These are phyloP conservation scores for Keiferia lycopersicella DNA, from an alignment of 2,888 invertebrate genomes.

Conservation along the genomic window DNA sequence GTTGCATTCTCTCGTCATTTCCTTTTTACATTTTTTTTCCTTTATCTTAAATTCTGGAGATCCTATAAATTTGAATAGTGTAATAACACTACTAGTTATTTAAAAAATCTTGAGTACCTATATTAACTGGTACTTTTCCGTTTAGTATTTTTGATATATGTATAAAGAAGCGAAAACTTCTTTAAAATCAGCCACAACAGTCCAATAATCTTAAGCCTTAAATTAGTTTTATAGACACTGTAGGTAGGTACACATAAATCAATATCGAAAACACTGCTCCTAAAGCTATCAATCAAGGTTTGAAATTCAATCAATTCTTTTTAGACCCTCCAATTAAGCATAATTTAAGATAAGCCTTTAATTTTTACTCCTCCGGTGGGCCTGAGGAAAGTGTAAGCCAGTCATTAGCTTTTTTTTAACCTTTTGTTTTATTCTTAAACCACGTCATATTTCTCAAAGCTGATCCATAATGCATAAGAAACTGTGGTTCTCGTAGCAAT, in stretches of 20 bases:
- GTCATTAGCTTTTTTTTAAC: slow-evolving; percentile 71
- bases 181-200: too few relatives aligned
- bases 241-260: slow-evolving; percentile 49
- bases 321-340: slow-evolving; percentile 76
- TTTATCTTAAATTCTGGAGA: slow-evolving; percentile 16
- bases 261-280: slow-evolving; percentile 54
- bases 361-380: slow-evolving; percentile 77
- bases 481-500: slow-evolving; percentile 68
- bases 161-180: too few relatives aligned
- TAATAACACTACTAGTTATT: background rate
- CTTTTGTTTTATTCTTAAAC: slow-evolving; percentile 65
- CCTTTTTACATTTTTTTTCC: slow-evolving; percentile 21
- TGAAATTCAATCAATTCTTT: slow-evolving; percentile 75
- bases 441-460: slow-evolving; percentile 65
- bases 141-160: slow-evolving; percentile 9
- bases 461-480: slow-evolving; percentile 78
- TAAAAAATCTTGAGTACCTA: too few relatives aligned
- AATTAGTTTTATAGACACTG: too few relatives aligned
- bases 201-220: too few relatives aligned
- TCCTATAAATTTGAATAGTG: background rate
- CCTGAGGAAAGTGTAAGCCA: slow-evolving; percentile 68
- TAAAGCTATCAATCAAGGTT: slow-evolving; percentile 73
- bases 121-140: too few relatives aligned
- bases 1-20: slow-evolving; percentile 21
- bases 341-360: slow-evolving; percentile 79